phyloP scores from a whole-genome alignment of 2,797 vertebrate genomes.

The Sebastes glaucus region DNA sequence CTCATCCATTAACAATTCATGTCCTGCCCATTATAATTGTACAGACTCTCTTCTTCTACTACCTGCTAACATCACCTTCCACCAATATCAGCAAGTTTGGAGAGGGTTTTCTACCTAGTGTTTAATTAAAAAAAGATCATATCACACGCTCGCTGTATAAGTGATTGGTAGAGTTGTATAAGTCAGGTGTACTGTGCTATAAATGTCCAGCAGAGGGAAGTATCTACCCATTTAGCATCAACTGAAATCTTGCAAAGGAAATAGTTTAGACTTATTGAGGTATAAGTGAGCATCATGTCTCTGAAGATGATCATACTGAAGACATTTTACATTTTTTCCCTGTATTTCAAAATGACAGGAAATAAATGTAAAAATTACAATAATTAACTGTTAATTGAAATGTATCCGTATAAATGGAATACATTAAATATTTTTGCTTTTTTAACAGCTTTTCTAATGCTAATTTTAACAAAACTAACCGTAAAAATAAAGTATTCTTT shows the following conservation, averaged over 20 bases:
- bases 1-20: constrained; percentile 61
- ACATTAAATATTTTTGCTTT: no score
- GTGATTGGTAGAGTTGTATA: background rate
- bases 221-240: background rate
- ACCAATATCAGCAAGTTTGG: background rate
- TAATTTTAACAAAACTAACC: no score
- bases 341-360: no score
- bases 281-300: background rate
- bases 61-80: background rate
- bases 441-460: no score
- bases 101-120: background rate
- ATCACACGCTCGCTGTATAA: background rate
- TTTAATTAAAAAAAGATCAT: background rate
- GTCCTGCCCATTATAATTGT: constrained; percentile 29
- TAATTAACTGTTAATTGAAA: no score
- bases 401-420: no score
- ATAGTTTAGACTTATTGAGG: background rate
- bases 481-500: no score
- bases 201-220: constrained; percentile 14
- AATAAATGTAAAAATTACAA: no score
- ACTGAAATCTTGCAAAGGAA: background rate
- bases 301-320: background rate
- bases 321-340: no score
- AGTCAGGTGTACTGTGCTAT: background rate
- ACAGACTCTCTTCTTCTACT: background rate